phyloP scores from a whole-genome alignment of 2,888 invertebrate genomes.

The Villa cingulata region DNA sequence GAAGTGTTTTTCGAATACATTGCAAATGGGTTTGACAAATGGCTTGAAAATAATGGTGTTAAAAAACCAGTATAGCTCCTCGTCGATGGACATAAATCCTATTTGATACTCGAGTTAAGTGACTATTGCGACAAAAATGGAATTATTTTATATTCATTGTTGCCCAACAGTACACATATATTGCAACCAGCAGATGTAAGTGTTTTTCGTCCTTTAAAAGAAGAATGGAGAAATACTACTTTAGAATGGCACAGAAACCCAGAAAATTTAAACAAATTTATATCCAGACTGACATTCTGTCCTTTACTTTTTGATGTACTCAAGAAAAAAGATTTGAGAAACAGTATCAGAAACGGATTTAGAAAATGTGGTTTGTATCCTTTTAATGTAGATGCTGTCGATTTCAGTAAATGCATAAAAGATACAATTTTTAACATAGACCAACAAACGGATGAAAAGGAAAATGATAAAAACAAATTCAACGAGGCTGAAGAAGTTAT shows the following conservation, averaged over 20 bases:
- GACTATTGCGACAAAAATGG: no score
- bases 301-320: conserved; percentile 5
- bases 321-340: conserved; percentile 1
- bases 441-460: no score
- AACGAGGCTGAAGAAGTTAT: no score
- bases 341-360: conserved; percentile 8
- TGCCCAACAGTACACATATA: neutral
- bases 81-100: no score
- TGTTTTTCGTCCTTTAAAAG: conserved; percentile 12
- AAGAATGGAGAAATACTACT: conserved; percentile 13
- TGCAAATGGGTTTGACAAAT: no score
- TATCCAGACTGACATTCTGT: conserved; percentile 8
- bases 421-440: neutral
- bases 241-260: conserved; percentile 9
- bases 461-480: no score
- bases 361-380: conserved; percentile 10
- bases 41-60: no score
- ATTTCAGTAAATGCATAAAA: conserved; percentile 2
- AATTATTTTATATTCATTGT: no score
- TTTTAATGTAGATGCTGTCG: conserved; percentile 3
- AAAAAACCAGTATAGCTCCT: no score
- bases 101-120: no score
- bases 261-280: conserved; percentile 1
- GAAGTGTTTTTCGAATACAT: no score
- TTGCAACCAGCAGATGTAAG: conserved; percentile 14